Conservation (phyloP, 2,113 vertebrate species). For the Archilochus colubris region DNA sequence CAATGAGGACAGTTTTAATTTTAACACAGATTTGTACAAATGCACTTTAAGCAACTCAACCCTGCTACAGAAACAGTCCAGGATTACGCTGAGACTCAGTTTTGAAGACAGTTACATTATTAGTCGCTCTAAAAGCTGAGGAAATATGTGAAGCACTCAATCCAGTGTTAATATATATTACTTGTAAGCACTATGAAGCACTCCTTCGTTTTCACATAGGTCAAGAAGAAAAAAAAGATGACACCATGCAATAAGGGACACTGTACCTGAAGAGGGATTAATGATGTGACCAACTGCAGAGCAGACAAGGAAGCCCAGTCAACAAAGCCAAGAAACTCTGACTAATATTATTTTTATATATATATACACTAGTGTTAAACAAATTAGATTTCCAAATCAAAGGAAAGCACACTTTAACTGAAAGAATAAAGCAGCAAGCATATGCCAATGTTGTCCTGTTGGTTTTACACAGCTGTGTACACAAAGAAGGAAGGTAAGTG, state of each 20-base stretch:
- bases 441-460: not conserved
- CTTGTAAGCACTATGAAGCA: not conserved
- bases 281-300: not conserved
- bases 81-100: not conserved
- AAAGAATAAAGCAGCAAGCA: not conserved
- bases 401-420: not conserved
- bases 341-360: not conserved
- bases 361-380: not conserved
- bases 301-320: not conserved
- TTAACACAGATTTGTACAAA: not conserved
- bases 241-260: not conserved
- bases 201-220: fast-evolving
- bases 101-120: not conserved
- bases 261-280: fast-evolving
- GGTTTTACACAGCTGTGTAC: not conserved
- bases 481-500: not conserved
- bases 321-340: not conserved
- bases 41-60: not conserved
- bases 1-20: not conserved
- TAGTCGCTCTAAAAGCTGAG: not conserved
- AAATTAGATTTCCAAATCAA: not conserved
- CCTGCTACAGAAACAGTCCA: not conserved
- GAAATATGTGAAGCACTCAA: not conserved
- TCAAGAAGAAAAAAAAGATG: not conserved
- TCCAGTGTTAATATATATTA: not conserved